Evolutionary conservation across 2,113 vertebrate species (phyloP), one percentile per base, ranked within the genome.

Genomic region (Taurulus bubalis): DNA sequence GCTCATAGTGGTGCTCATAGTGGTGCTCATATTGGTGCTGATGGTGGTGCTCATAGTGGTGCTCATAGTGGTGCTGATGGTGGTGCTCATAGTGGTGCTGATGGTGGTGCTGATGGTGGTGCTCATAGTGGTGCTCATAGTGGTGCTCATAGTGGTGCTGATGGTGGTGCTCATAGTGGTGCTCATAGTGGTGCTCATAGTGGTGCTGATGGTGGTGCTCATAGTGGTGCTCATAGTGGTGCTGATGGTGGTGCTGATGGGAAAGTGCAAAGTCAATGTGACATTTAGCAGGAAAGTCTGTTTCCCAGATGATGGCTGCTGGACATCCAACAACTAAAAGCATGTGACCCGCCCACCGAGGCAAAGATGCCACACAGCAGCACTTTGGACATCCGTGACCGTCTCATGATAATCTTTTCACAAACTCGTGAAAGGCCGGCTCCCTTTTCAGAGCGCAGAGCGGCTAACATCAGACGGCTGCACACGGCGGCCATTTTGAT

Each of bases 401-500:
- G 0, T 58, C 58, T 24, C 15, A 1, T 45, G 30, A 65, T 18
- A 1, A n/a, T 12, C 9, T 67, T 28, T 65, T 65, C 18, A 16
- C 24, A 32, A 58, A 51, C 11, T 28, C 26, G 24, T 34, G 36
- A 45, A 15, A 47, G 24, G 18, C 26, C 40, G 66, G 53, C 64
- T 80, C 30, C 49, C 22, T 18, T 60, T 3, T 40, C 16, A 42
- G n/a, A 75, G 42, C 34, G 22, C n/a, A 7, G 6, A 68, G 55
- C 15, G 9, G 36, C 28, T 20, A 40, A 67, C 8, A 22, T 38
- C 28, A 65, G 30, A 51, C 53, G 47, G 70, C 83, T 14, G 70
- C 15, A 66, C 85, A 79, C 1, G 83, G 89, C 81, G 90, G 89
- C 88, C 89, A 93, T 93, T 92, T 92, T 91, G 85, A 84, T 83